Evolutionary conservation across 2,888 invertebrate species (phyloP), one percentile per base, ranked within the genome.

Genomic region (Ectropis crepuscularia): DNA sequence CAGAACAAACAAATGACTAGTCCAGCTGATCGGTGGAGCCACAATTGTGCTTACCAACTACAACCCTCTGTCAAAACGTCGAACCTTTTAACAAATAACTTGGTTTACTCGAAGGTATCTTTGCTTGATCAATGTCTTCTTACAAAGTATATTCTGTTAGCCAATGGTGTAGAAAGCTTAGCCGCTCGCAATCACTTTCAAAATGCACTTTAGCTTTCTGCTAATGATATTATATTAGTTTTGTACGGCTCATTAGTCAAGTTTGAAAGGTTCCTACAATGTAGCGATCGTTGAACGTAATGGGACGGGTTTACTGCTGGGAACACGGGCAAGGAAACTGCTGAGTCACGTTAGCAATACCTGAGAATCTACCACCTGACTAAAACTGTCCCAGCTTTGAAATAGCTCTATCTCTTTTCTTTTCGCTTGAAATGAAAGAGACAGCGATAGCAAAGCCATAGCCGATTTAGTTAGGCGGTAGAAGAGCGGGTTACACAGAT

Each of bases 131-230:
- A 28, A 28, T 28, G 16, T 28, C 4, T 28, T 28, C 16, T 28
- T 28, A 28, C 16, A 28, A 28, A 28, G 11, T 53, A 6, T n/a
- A 6, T 28, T 38, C 11, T 51, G 16, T 47, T 2, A 28, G 54
- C 39, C 50, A 59, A 63, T 63, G 50, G 12, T 54, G 43, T 57
- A 59, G 63, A 63, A 63, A 59, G 53, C 58, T 54, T 53, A 36
- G 28, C 58, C 43, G 49, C 37, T 53, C 36, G 37, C 57, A 54
- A 59, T 63, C 54, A 59, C 63, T 64, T 64, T 64, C 63, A 50
- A 53, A 37, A 54, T 12, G 36, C 58, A 54, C 59, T 57, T 53
- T 10, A 39, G 53, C 63, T 64, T 55, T 64, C 63, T 64, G 63
- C 55, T 59, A 50, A 55, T 49, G 54, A 38, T 57, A 55, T 63